Evolutionary conservation across 2,888 invertebrate genomes (phyloP), one percentile per base, ranked within the genome.

Genomic region (Peribatodes rhomboidaria): DNA sequence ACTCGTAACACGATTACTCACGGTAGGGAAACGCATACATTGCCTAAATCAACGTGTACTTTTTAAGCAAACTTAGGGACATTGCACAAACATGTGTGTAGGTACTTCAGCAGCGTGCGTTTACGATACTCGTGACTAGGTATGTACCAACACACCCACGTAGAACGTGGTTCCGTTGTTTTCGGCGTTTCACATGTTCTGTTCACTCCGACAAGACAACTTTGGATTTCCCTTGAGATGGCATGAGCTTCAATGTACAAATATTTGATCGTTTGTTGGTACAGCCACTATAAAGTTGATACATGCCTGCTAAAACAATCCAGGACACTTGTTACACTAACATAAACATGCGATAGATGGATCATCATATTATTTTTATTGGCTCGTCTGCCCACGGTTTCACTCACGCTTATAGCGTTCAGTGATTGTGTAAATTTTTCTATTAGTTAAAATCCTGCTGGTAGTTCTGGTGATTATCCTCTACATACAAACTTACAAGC

Each of bases 181-280:
- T 75, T 56, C 10, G 57, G 53, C 66, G 63, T 70, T 70, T 55
- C 67, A 72, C 56, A 67, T 71, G 73, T 78, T 73, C 75, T 69
- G 74, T 77, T 75, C 75, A 68, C 50, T 49, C 60, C 54, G 71
- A 62, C 58, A 55, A 68, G 68, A 56, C 65, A 66, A 76, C 73
- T 78, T 74, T 72, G 74, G 75, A 84, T 84, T 83, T 82, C 84
- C 84, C 84, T 3, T 0, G 79, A 74, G 83, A 56, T 59, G 39
- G 41, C 67, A 70, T 68, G 72, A 73, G 70, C 76, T 74, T 68
- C 68, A 68, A 77, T 73, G 70, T 73, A 69, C 73, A 74, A 77
- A 81, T 78, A 79, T 82, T 81, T 80, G 76, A 78, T 67, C 70
- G 60, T 68, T 54, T 42, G 61, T 66, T 69, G 70, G 71, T 69